A percentile compares a stretch with the other conserved stretches of the same genome.
phyloP scores from a whole-genome alignment of 2,113 vertebrate genomes.

The Jacana jacana region DNA sequence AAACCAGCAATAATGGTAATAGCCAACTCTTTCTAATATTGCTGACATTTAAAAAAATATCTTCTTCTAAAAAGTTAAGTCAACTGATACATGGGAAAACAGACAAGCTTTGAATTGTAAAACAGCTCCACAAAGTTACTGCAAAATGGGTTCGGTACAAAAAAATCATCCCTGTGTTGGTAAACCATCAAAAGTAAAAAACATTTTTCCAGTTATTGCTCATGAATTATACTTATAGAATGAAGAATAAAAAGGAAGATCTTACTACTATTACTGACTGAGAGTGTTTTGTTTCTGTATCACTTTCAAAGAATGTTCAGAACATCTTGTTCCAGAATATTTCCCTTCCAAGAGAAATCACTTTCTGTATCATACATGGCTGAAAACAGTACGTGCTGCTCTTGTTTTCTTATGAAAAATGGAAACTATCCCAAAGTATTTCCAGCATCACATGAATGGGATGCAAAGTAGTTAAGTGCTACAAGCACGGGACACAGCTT shows the following conservation, averaged over 20 bases:
- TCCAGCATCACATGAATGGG: background rate
- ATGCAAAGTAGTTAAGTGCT: background rate
- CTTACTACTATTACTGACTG: conserved; percentile 26
- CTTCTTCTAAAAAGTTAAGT: no score
- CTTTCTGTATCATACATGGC: background rate
- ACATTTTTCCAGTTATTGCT: background rate
- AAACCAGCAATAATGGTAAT: no score
- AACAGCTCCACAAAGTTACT: background rate
- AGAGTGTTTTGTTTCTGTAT: conserved; percentile 40
- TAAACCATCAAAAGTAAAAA: background rate
- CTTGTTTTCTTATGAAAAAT: background rate
- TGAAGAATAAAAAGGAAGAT: background rate
- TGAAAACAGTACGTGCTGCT: background rate
- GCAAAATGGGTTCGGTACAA: background rate
- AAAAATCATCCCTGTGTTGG: background rate
- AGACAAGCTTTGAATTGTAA: background rate
- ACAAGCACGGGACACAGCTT: background rate
- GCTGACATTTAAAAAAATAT: no score
- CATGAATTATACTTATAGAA: conserved; percentile 19
- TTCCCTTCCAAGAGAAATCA: conserved; percentile 32
- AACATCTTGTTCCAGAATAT: conserved; percentile 47
- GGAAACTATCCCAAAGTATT: background rate
- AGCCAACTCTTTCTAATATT: no score
- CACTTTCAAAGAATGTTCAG: conserved; percentile 39
- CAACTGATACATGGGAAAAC: background rate